These are phyloP conservation scores for Mesembrinibis cayennensis DNA, from an alignment of 2,113 vertebrate species.

Conservation along the genomic window DNA sequence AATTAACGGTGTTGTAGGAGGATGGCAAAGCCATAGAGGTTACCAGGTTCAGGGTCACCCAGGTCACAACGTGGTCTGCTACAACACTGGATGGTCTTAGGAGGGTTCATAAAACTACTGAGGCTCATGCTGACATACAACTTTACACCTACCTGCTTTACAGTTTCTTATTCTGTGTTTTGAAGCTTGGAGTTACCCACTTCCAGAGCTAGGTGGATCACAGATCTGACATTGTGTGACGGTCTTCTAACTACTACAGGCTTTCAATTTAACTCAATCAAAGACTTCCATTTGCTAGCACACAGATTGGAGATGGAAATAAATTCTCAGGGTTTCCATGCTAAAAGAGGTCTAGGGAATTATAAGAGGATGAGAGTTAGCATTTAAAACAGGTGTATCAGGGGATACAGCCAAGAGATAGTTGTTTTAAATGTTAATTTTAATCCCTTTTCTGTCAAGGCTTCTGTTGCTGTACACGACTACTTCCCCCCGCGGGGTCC, in stretches of 20 bases:
- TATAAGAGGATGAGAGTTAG: background rate
- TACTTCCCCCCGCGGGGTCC: background rate
- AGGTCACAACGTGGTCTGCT: background rate
- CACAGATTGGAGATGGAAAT: background rate
- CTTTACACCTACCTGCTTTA: background rate
- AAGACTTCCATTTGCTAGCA: background rate
- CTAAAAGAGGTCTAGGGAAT: background rate
- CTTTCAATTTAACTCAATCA: background rate
- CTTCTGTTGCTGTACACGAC: background rate
- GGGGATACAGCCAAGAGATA: background rate
- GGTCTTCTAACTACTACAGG: background rate
- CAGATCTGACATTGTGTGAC: background rate
- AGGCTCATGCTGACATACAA: background rate
- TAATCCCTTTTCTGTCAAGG: background rate
- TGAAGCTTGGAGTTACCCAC: background rate
- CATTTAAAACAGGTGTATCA: background rate
- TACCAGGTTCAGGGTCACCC: background rate
- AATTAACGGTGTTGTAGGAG: accelerated
- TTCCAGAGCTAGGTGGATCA: background rate
- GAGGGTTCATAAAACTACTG: background rate
- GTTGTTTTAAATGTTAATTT: background rate
- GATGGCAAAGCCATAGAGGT: background rate
- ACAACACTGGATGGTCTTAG: background rate
- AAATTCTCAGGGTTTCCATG: background rate
- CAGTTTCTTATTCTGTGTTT: background rate